Conservation (phyloP, 2,888 invertebrate species). For the Meganola albula region DNA sequence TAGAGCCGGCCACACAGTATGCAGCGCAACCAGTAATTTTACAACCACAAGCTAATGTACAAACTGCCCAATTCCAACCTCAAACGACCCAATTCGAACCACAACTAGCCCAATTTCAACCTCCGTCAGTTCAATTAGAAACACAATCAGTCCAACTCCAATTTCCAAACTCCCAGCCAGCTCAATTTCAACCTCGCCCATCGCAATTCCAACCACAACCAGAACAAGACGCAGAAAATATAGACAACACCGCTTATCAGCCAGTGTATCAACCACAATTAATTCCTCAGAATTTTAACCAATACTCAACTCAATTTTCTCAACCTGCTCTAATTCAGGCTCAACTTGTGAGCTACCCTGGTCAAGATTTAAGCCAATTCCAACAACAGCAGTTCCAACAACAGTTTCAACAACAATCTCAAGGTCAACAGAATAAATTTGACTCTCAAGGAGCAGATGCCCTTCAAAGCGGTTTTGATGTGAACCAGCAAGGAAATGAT, state of each 20-base stretch:
- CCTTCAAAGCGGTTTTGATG: slow-evolving; percentile 58
- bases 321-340: slow-evolving; percentile 26
- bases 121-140: slow-evolving; percentile 29
- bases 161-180: slow-evolving; percentile 18
- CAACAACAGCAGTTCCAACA: slow-evolving; percentile 12
- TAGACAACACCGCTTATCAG: slow-evolving; percentile 17
- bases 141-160: slow-evolving; percentile 17
- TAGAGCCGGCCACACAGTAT: neutral
- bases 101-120: slow-evolving; percentile 37
- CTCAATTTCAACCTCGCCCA: slow-evolving; percentile 18
- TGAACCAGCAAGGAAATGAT: slow-evolving; percentile 58
- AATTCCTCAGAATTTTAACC: slow-evolving; percentile 19
- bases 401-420: slow-evolving; percentile 23
- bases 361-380: slow-evolving; percentile 26
- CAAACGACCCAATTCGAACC: slow-evolving; percentile 36
- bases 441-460: slow-evolving; percentile 41
- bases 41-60: slow-evolving; percentile 27
- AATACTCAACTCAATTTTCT: slow-evolving; percentile 21
- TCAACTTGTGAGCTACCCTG: slow-evolving; percentile 27
- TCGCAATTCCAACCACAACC: slow-evolving; percentile 15
- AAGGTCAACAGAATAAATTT: slow-evolving; percentile 25
- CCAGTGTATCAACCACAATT: slow-evolving; percentile 25
- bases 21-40: slow-evolving; percentile 23
- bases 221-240: slow-evolving; percentile 19
- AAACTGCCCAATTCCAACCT: slow-evolving; percentile 14